Base-by-base conservation (phyloP, 35 echinoderm and acorn worm genomes). In the Acanthaster planci region DNA sequence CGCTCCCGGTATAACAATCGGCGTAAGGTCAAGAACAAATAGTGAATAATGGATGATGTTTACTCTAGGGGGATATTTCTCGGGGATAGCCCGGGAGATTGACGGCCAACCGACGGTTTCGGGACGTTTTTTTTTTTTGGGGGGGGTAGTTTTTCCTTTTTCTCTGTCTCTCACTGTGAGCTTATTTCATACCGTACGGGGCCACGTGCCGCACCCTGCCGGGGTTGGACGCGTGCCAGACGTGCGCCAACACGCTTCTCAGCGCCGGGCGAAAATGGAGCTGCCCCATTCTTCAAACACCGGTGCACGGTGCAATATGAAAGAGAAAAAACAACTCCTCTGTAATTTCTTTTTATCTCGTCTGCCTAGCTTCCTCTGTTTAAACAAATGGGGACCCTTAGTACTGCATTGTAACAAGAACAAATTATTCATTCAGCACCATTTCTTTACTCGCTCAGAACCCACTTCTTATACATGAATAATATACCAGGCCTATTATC, bases 31-130 rank as follows among this genome's bases (percentile, higher is more conserved):
- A 72, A 72, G 34, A 31, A 72, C 34, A 72, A 72, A 35, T 72
- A 72, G 64, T 72, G 64, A 72, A 72, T 72, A 72, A 72, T 72
- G 64, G 30, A 72, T 72, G 64, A 29, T 72, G 64, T 72, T 72
- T 26, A 29, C 64, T 72, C 9, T 27, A 35, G 26, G 26, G 26
- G 26, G 5, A 34, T 23, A 72, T 72, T 72, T 72, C 64, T 26
- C 34, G 19, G 64, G 29, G 22, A 26, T 72, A 72, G 30, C 14
- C 14, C n/a, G 31, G 27, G 23, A 72, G 29, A 72, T 21, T 72
- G 64, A 34, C 64, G 34, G 22, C 21, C 64, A 26, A 16, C 64
- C 14, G 10, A 72, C 18, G 64, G 26, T 72, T 72, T n/a, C 7
- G 6, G 17, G 7, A 31, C 12, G 17, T 29, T 68, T 68, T 35